Evolutionary conservation across 1,140 invertebrate species (phyloP).

Genomic region (Onthophagus taurus): DNA sequence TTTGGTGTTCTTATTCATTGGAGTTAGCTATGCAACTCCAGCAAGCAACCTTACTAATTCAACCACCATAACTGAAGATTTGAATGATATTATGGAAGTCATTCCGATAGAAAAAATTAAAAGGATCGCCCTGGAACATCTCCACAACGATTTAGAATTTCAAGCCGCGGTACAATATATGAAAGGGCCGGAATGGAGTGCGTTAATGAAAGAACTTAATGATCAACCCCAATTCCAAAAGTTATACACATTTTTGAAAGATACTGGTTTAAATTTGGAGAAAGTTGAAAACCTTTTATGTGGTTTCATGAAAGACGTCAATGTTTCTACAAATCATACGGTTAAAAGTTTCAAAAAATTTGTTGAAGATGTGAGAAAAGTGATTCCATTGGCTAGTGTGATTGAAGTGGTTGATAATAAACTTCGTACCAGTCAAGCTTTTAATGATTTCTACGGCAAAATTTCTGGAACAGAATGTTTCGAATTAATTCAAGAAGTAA

Average conservation of each 20-base stretch:
- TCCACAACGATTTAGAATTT: conserved; percentile 18
- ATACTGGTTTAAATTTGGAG: conserved; percentile 11
- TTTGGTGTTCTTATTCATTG: too few species aligned
- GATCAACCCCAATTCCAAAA: conserved; percentile 14
- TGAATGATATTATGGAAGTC: conserved; percentile 19
- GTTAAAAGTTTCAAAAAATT: conserved; percentile 9
- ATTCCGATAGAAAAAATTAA: conserved; percentile 19
- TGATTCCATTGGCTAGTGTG: conserved; percentile 14
- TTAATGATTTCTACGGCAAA: conserved; percentile 18
- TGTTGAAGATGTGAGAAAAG: conserved; percentile 17
- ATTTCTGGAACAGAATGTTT: conserved; percentile 17
- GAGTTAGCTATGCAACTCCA: too few species aligned
- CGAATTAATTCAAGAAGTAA: conserved; percentile 15
- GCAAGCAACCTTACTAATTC: too few species aligned
- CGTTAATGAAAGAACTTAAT: conserved; percentile 11
- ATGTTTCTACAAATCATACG: conserved; percentile 3
- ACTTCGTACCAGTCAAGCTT: conserved; percentile 18
- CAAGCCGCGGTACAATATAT: conserved; percentile 18
- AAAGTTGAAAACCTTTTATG: neutral
- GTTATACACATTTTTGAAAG: conserved; percentile 15
- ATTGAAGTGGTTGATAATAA: conserved; percentile 16
- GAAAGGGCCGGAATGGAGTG: conserved; percentile 17
- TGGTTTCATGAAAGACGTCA: conserved; percentile 3
- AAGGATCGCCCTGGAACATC: conserved; percentile 16
- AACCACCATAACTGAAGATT: too few species aligned